These are phyloP conservation scores for Tonatia bakeri DNA, from an alignment of 2,113 vertebrate genomes.

Conservation along the genomic window DNA sequence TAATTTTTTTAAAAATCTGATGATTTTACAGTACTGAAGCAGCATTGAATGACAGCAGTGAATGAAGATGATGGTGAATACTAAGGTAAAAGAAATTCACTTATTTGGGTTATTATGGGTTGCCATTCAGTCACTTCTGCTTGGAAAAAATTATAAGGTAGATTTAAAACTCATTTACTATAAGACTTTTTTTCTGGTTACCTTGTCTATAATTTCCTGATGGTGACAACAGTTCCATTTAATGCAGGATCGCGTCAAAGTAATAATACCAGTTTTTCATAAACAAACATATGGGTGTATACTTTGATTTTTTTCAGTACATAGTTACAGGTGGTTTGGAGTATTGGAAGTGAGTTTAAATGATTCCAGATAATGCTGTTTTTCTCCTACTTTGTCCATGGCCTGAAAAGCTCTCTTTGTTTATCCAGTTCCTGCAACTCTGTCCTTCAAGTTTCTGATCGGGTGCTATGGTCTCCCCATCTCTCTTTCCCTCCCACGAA, in stretches of 20 bases:
- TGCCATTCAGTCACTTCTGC: not conserved
- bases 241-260: not conserved
- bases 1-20: not conserved
- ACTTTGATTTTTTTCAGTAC: not conserved
- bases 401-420: not conserved
- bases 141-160: not conserved
- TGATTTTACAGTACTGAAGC: not conserved
- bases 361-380: not conserved
- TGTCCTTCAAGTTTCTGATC: not conserved
- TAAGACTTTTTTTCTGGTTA: not conserved
- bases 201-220: not conserved
- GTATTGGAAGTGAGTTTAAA: not conserved
- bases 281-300: not conserved
- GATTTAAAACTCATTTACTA: not conserved
- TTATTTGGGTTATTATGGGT: not conserved
- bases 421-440: not conserved
- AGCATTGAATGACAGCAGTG: not conserved
- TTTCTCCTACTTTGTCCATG: not conserved
- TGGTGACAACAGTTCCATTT: not conserved
- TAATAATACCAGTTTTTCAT: not conserved
- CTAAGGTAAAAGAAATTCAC: constrained; percentile 56
- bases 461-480: not conserved
- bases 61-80: not conserved
- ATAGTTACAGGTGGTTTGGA: not conserved
- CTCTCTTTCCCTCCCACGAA: not conserved